These are phyloP conservation scores for Limnephilus marmoratus DNA, from an alignment of 2,888 invertebrate species.

Conservation along the genomic window DNA sequence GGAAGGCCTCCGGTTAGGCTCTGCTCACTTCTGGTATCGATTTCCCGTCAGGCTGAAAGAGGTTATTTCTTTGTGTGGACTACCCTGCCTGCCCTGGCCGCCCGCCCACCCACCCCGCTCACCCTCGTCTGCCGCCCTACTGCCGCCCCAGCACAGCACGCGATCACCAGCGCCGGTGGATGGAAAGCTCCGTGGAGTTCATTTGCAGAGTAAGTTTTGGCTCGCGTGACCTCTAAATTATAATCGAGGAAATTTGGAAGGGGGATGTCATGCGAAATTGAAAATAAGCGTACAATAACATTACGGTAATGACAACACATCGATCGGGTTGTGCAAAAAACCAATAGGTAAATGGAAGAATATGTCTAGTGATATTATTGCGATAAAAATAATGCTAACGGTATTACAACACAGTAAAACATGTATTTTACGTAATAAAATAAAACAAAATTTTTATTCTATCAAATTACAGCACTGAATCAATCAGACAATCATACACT, in stretches of 20 bases:
- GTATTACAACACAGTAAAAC: too few relatives aligned
- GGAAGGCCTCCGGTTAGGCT: slow-evolving; percentile 28
- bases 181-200: not conserved
- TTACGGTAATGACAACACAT: not conserved
- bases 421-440: too few relatives aligned
- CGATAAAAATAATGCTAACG: too few relatives aligned
- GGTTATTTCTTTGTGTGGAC: slow-evolving; percentile 37
- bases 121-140: not conserved
- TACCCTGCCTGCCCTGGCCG: not conserved
- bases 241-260: not conserved
- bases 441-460: too few relatives aligned
- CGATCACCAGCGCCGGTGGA: not conserved
- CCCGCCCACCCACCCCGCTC: not conserved
- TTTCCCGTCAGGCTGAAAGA: slow-evolving; percentile 52
- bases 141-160: not conserved
- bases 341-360: not conserved
- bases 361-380: not conserved
- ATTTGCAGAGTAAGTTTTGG: not conserved
- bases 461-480: too few relatives aligned
- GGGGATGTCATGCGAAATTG: not conserved
- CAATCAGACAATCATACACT: too few relatives aligned
- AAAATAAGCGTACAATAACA: not conserved
- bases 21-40: slow-evolving; percentile 45
- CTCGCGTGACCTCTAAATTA: not conserved
- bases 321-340: too few relatives aligned